Evolutionary conservation across 2,888 invertebrate species (phyloP).

Genomic region (Mythimna vitellina): DNA sequence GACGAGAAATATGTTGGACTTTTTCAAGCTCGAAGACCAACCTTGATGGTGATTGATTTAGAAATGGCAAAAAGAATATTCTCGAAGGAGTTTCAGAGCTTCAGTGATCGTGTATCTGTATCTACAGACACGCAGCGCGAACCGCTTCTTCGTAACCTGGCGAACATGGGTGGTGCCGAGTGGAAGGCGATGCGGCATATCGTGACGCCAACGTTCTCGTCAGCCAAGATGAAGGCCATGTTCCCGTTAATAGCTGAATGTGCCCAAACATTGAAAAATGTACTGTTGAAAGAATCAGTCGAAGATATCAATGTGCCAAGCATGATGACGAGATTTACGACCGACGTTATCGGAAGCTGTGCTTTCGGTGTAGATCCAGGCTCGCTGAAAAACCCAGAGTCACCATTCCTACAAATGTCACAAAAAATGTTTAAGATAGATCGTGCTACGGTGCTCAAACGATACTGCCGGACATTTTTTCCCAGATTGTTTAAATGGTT

Average conservation of each 20-base stretch:
- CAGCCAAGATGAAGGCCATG: constrained; percentile 89
- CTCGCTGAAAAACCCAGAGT: constrained; percentile 80
- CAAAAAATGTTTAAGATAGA: constrained; percentile 86
- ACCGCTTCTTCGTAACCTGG: constrained; percentile 84
- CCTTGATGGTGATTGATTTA: constrained; percentile 83
- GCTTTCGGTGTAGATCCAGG: constrained; percentile 87
- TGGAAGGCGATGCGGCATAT: constrained; percentile 88
- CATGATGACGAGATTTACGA: constrained; percentile 84
- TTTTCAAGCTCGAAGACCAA: constrained; percentile 86
- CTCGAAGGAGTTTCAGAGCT: constrained; percentile 81
- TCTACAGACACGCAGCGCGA: constrained; percentile 85
- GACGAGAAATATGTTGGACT: constrained; percentile 83
- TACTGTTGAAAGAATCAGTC: constrained; percentile 72
- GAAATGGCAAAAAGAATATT: constrained; percentile 82
- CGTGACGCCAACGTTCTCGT: constrained; percentile 87
- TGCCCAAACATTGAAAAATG: constrained; percentile 77
- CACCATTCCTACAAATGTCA: constrained; percentile 86
- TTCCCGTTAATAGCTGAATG: constrained; percentile 85
- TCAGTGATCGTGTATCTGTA: constrained; percentile 84
- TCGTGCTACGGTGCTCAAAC: constrained; percentile 80
- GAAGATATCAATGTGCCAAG: constrained; percentile 82
- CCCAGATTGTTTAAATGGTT: constrained; percentile 84
- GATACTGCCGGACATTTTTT: constrained; percentile 85
- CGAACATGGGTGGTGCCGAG: constrained; percentile 87
- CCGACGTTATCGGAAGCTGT: constrained; percentile 87